phyloP scores from a whole-genome alignment of 2,113 vertebrate genomes.

The Oncorhynchus nerka region DNA sequence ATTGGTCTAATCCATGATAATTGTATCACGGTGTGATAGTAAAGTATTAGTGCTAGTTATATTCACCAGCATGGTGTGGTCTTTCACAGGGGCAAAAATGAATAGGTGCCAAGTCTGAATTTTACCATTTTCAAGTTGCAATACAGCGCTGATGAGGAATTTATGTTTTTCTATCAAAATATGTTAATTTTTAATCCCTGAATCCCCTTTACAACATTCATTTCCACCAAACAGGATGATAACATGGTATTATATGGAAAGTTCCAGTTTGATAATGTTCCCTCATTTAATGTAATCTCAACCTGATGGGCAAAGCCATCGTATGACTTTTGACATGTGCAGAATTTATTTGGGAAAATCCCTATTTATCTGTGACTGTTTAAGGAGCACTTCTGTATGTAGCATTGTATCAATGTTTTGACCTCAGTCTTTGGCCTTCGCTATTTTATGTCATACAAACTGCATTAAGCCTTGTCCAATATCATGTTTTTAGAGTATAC shows the following conservation, averaged over 20 bases:
- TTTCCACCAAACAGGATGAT: slow-evolving; percentile 26
- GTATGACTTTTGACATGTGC: slow-evolving; percentile 10
- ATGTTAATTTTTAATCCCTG: slow-evolving; percentile 20
- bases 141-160: slow-evolving; percentile 2
- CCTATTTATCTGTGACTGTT: slow-evolving; percentile 41
- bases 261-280: neutral
- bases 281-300: neutral
- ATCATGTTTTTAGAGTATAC: slow-evolving; percentile 66
- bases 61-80: slow-evolving; percentile 6
- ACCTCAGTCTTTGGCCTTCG: slow-evolving; percentile 39
- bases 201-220: slow-evolving; percentile 5
- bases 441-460: slow-evolving; percentile 33
- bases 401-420: slow-evolving; percentile 36
- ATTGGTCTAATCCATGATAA: slow-evolving; percentile 30
- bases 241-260: neutral
- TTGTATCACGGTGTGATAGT: slow-evolving; percentile 24
- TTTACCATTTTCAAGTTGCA: slow-evolving; percentile 4
- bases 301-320: slow-evolving; percentile 12
- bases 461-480: slow-evolving; percentile 45
- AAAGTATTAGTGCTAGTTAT: slow-evolving; percentile 32
- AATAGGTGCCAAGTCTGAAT: slow-evolving; percentile 15
- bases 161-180: slow-evolving; percentile 16
- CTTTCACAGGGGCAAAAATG: slow-evolving; percentile 2
- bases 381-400: slow-evolving; percentile 26
- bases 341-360: slow-evolving; percentile 13